Percentiles rank a stretch among this genome's conserved stretches.
phyloP scores from a whole-genome alignment of 2,888 invertebrate species.

The Parasteatoda lunata region DNA sequence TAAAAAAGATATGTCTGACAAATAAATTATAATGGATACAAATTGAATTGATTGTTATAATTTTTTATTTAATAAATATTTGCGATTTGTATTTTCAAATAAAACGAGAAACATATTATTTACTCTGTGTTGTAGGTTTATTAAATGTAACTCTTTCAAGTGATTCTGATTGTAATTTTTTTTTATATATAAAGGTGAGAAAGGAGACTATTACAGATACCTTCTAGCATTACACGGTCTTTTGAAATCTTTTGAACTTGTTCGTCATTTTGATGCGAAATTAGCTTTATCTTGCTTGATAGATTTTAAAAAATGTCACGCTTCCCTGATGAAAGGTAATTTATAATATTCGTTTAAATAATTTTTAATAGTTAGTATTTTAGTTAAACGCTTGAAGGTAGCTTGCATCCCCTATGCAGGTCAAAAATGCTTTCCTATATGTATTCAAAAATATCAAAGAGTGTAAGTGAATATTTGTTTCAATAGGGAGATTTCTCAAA shows the following conservation, averaged over 20 bases:
- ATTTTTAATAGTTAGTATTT: too few relatives aligned
- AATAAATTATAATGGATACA: too few relatives aligned
- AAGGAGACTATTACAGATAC: conserved; percentile 15
- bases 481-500: too few relatives aligned
- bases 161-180: background rate
- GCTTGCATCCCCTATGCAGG: background rate
- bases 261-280: conserved; percentile 38
- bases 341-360: too few relatives aligned
- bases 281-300: conserved; percentile 13
- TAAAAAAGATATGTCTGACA: too few relatives aligned
- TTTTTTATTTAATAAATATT: too few relatives aligned
- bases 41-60: too few relatives aligned
- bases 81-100: too few relatives aligned
- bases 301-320: conserved; percentile 24
- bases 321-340: conserved; percentile 18
- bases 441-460: background rate
- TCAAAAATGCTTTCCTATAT: background rate
- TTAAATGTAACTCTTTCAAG: background rate
- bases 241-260: conserved; percentile 45
- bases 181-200: background rate
- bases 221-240: conserved; percentile 45
- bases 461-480: too few relatives aligned
- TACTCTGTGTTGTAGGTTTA: background rate
- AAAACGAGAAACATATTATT: background rate
- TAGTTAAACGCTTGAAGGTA: too few relatives aligned